Evolutionary conservation across 2,797 vertebrate genomes (phyloP), one percentile per base, ranked within the genome.

Genomic region (Pipistrellus nathusii): DNA sequence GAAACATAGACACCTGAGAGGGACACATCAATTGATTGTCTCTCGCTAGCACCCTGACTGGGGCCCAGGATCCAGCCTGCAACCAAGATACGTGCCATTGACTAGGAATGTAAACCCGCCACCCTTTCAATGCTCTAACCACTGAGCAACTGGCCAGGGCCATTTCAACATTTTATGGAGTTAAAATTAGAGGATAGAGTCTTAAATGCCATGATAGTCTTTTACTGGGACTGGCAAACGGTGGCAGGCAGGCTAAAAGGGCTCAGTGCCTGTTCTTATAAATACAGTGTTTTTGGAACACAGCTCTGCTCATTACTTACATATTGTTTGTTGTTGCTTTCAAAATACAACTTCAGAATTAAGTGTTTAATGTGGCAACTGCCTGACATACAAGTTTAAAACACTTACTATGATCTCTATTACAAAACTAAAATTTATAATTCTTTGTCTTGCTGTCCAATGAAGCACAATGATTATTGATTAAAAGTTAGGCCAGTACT

Each of bases 181-280:
- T 85, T 85, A 81, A 88, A 90, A 5, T 6, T 94, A 93, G 80
- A 64, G 51, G 27, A 46, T 94, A 57, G 62, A 80, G 25, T 82
- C 69, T 85, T 77, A 73, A 86, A 88, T 94, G 51, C 30, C 78
- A 30, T 27, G 72, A 6, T 80, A 55, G 8, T 30, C 35, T 93
- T 57, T 1, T 18, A 32, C 18, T 3, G 27, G 8, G 7, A 51
- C 46, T 44, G 62, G 9, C 27, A 66, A 78, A 66, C 14, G 66
- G 20, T 35, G n/a, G 11, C 6, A 8, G 66, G 2, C 13, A 38
- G 48, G 21, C 1, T 51, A 86, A 30, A 32, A 48, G 20, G 8
- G 10, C 1, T 14, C 3, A 32, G 2, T 25, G 11, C 8, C 30
- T 81, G 8, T 25, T 78, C n/a, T 44, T 44, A 18, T 53, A 85